phyloP scores from a whole-genome alignment of 2,113 vertebrate genomes.

The Labeo catla region DNA sequence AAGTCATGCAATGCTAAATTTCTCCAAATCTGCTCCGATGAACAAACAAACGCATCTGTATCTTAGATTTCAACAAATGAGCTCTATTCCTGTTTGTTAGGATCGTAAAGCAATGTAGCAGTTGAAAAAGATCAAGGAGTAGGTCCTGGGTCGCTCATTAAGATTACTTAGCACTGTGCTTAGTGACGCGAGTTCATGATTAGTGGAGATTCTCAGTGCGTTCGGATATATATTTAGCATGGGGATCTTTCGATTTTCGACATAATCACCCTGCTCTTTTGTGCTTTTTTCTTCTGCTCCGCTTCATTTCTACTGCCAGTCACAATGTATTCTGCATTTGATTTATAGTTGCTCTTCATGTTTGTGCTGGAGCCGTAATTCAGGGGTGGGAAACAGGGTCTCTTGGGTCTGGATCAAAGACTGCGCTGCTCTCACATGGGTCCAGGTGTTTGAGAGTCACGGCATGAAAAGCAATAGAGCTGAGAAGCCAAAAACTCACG shows the following conservation, averaged over 20 bases:
- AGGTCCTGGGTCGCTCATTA: neutral
- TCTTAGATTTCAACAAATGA: too few relatives aligned
- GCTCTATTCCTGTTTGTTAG: neutral
- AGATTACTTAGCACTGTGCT: neutral
- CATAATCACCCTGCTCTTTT: neutral
- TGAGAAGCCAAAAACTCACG: conserved; percentile 32
- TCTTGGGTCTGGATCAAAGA: conserved; percentile 64
- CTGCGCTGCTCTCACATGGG: conserved; percentile 38
- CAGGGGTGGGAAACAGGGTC: conserved; percentile 46
- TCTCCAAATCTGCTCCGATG: too few relatives aligned
- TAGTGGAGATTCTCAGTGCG: neutral
- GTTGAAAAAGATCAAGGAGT: neutral
- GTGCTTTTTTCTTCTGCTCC: neutral
- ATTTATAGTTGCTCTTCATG: conserved; percentile 49
- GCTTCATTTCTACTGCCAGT: neutral
- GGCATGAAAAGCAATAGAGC: conserved; percentile 5
- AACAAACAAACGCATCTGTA: too few relatives aligned
- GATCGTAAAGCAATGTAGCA: neutral
- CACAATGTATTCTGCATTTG: conserved; percentile 32
- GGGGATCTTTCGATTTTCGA: neutral
- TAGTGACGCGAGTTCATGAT: neutral
- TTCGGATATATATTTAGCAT: neutral
- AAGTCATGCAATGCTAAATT: too few relatives aligned
- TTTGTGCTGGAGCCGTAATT: conserved; percentile 62
- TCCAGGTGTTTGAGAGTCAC: conserved; percentile 58